These are phyloP conservation scores for Orchestes rusci DNA, from an alignment of 2,888 invertebrate species.

Conservation along the genomic window DNA sequence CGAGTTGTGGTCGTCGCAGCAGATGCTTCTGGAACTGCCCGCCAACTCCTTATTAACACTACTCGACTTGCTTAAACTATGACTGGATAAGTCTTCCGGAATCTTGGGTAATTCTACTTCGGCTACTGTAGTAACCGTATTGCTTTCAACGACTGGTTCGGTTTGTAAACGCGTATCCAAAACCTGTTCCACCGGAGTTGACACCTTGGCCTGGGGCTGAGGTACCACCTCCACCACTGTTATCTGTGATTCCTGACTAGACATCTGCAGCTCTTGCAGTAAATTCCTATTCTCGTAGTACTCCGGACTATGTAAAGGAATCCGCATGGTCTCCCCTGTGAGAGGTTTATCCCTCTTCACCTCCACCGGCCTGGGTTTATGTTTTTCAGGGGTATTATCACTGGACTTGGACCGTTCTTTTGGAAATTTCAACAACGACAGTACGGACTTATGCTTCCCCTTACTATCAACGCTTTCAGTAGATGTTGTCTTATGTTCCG, in stretches of 20 bases:
- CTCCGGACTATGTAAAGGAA: slow-evolving; percentile 68
- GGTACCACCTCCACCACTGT: slow-evolving; percentile 42
- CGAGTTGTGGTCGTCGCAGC: slow-evolving; percentile 45
- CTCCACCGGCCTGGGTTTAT: slow-evolving; percentile 29
- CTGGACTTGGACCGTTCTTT: slow-evolving; percentile 43
- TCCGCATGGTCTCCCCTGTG: slow-evolving; percentile 59
- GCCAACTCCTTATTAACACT: neutral
- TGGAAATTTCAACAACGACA: slow-evolving; percentile 59
- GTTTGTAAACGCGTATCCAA: slow-evolving; percentile 1
- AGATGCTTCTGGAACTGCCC: neutral
- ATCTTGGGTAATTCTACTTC: slow-evolving; percentile 15
- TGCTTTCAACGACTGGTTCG: slow-evolving; percentile 1
- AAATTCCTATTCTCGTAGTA: slow-evolving; percentile 50
- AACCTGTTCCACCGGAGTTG: neutral
- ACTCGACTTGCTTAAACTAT: slow-evolving; percentile 18
- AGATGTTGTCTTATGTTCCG: slow-evolving; percentile 31
- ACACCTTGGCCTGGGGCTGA: neutral
- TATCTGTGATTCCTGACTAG: slow-evolving; percentile 49
- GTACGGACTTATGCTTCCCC: slow-evolving; percentile 57
- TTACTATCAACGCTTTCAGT: slow-evolving; percentile 43
- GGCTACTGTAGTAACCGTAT: slow-evolving; percentile 5
- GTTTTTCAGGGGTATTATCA: slow-evolving; percentile 17
- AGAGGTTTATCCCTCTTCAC: slow-evolving; percentile 53
- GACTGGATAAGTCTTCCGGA: slow-evolving; percentile 21
- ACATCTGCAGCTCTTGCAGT: slow-evolving; percentile 38